These are phyloP conservation scores for Magallana gigas DNA, from an alignment of 1,140 invertebrate genomes.

Conservation along the genomic window DNA sequence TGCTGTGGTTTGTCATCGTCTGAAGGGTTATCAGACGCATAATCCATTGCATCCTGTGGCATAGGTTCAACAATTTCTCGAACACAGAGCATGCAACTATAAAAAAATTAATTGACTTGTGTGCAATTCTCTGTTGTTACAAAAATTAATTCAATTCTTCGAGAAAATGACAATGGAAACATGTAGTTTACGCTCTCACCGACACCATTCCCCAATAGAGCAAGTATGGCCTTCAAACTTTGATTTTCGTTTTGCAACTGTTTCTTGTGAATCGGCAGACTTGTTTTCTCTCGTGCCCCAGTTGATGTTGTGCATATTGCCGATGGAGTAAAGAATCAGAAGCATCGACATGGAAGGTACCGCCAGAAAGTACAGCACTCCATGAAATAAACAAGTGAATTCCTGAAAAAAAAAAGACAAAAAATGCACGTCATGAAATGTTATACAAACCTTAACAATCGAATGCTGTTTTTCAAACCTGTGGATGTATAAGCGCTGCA, in stretches of 20 bases:
- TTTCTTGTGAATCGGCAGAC: conserved; percentile 9
- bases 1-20: neutral
- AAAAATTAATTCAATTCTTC: too few relatives aligned
- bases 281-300: conserved; percentile 95
- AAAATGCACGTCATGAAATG: neutral
- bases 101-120: too few relatives aligned
- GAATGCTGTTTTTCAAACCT: conserved; percentile 41
- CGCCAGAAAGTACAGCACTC: conserved; percentile 93
- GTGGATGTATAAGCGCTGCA: conserved; percentile 89
- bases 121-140: neutral
- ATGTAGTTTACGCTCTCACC: neutral
- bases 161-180: neutral
- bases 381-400: conserved; percentile 87
- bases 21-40: neutral
- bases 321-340: conserved; percentile 92
- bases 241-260: neutral
- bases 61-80: conserved; percentile 58
- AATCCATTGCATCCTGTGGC: neutral
- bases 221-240: conserved; percentile 1
- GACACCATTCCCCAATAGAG: conserved; percentile 26
- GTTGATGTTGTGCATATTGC: conserved; percentile 92
- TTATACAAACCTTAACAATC: neutral
- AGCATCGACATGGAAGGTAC: conserved; percentile 96
- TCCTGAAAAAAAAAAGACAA: conserved; percentile 81
- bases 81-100: conserved; percentile 53